Conservation (phyloP, 2,113 vertebrate species). For the Proterorhinus semilunaris region DNA sequence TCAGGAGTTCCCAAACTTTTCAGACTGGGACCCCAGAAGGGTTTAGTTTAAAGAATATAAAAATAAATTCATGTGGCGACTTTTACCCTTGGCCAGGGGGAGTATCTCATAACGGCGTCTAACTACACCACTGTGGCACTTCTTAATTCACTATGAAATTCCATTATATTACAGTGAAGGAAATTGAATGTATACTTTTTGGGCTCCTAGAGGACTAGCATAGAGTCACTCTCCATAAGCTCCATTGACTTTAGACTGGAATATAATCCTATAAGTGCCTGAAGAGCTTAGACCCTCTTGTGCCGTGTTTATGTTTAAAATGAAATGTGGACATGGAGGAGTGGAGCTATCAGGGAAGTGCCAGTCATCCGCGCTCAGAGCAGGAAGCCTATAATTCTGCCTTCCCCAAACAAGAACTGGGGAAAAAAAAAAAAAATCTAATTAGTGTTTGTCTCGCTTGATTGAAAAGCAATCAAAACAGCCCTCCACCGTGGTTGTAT, state of each 20-base stretch:
- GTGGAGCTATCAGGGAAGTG: slow-evolving; percentile 47
- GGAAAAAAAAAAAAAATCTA: slow-evolving; percentile 68
- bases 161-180: background rate
- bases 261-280: background rate
- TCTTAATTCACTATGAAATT: background rate
- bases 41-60: no score
- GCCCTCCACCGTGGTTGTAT: slow-evolving; percentile 63
- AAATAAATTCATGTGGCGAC: no score
- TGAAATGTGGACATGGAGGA: slow-evolving; percentile 36
- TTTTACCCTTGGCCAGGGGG: no score
- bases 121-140: background rate
- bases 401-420: slow-evolving; percentile 34
- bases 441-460: slow-evolving; percentile 77
- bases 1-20: no score
- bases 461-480: slow-evolving; percentile 81
- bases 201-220: background rate
- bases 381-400: slow-evolving; percentile 58
- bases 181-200: background rate
- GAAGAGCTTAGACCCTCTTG: background rate
- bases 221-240: background rate
- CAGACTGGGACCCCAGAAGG: no score
- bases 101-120: no score
- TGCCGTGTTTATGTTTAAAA: slow-evolving; percentile 9
- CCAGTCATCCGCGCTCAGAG: slow-evolving; percentile 57
- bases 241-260: background rate